These are phyloP conservation scores for Drosophila anomelani DNA, from an alignment of 2,888 invertebrate species.

Conservation along the genomic window DNA sequence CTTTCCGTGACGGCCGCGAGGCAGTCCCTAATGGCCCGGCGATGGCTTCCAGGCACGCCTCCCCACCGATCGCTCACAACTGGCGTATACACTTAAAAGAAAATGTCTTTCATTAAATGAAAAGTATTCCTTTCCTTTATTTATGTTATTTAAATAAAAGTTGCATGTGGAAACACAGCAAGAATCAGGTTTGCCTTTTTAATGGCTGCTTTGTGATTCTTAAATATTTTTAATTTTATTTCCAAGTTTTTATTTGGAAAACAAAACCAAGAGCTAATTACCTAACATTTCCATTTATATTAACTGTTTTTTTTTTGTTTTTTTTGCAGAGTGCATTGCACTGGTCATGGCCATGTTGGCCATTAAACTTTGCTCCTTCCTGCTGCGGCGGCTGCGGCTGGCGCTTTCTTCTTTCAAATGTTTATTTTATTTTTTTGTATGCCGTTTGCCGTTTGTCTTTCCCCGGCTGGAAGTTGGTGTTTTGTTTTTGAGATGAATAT, in stretches of 20 bases:
- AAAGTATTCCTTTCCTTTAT: no score
- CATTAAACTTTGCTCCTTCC: conserved; percentile 59
- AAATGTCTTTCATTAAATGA: background rate
- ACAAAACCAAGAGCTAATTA: background rate
- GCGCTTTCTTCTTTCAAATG: conserved; percentile 62
- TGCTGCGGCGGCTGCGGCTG: conserved; percentile 43
- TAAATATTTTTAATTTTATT: background rate
- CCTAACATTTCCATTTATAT: no score
- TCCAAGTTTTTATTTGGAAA: background rate
- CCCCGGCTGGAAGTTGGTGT: conserved; percentile 74
- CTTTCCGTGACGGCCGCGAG: conserved; percentile 34
- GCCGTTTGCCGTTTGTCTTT: conserved; percentile 53
- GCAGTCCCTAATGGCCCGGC: conserved; percentile 62
- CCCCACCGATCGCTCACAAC: conserved; percentile 4
- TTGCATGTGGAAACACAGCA: no score
- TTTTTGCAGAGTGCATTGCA: conserved; percentile 24
- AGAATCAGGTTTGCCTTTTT: no score
- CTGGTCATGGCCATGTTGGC: conserved; percentile 67
- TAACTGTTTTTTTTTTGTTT: background rate
- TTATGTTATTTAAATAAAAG: no score
- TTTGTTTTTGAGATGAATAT: conserved; percentile 83
- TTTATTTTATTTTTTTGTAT: conserved; percentile 47
- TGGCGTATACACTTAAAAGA: conserved; percentile 5
- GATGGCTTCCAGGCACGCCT: conserved; percentile 64
- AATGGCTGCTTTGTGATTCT: background rate